These are phyloP conservation scores for Brevimyrus niger DNA, from an alignment of 2,113 vertebrate species.

Conservation along the genomic window DNA sequence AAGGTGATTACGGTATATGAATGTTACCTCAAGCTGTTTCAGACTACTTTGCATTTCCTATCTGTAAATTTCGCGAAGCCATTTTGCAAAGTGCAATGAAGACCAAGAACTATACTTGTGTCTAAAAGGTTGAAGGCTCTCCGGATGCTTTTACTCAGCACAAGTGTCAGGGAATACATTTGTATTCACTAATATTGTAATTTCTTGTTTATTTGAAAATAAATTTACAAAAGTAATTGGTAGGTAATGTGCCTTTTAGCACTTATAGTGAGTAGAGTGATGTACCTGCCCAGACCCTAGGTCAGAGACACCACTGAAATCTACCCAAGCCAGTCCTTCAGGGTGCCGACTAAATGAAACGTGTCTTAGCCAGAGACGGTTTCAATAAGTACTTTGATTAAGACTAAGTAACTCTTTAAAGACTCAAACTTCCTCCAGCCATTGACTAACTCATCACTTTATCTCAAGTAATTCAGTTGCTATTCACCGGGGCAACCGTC, in stretches of 20 bases:
- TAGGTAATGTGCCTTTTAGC: too few relatives aligned
- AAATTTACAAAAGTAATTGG: background rate
- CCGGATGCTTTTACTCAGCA: background rate
- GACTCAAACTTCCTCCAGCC: constrained; percentile 58
- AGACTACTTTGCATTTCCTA: background rate
- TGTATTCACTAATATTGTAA: background rate
- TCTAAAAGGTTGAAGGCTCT: background rate
- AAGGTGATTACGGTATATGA: background rate
- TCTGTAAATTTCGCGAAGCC: background rate
- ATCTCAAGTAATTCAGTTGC: constrained; percentile 41
- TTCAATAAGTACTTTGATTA: constrained; percentile 59
- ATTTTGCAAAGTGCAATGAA: background rate
- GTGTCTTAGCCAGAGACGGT: constrained; percentile 46
- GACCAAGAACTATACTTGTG: background rate
- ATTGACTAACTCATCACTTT: constrained; percentile 41
- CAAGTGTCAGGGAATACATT: background rate
- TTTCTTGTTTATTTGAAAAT: background rate
- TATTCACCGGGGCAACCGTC: constrained; percentile 43
- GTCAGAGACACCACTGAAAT: constrained; percentile 29
- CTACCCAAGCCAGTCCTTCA: constrained; percentile 34
- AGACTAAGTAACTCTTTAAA: constrained; percentile 66
- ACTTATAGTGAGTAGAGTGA: background rate
- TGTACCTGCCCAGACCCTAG: background rate
- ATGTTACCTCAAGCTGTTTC: background rate
- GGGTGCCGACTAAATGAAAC: constrained; percentile 43